Evolutionary conservation across 2,888 invertebrate genomes (phyloP).

Genomic region (Agrotis clavis): DNA sequence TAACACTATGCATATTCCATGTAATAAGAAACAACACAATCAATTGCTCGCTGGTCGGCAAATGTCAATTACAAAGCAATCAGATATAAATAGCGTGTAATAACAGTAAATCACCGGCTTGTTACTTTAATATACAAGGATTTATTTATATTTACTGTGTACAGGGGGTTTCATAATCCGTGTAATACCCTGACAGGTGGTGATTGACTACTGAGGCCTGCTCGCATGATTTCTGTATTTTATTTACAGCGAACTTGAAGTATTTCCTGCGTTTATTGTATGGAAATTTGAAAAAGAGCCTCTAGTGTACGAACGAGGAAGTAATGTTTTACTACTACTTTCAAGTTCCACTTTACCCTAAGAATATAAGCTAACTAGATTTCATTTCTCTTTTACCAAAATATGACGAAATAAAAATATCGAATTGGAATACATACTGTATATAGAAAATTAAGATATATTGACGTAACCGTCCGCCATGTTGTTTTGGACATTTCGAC

Average conservation of each 20-base stretch:
- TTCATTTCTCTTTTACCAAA: no score
- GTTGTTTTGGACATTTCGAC: conserved; percentile 43
- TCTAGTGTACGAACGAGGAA: no score
- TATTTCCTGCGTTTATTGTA: no score
- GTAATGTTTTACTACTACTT: no score
- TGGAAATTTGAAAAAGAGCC: no score
- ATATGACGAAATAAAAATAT: no score
- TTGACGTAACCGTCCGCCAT: conserved; percentile 32
- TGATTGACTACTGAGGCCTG: conserved; percentile 5
- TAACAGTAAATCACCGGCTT: conserved; percentile 74
- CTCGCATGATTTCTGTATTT: no score
- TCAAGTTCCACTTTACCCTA: no score
- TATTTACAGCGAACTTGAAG: no score
- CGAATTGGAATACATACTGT: background rate
- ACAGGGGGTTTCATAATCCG: conserved; percentile 19
- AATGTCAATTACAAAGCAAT: conserved; percentile 78
- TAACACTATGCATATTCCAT: conserved; percentile 18
- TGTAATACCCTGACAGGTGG: background rate
- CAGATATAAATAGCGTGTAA: conserved; percentile 75
- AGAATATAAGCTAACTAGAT: no score
- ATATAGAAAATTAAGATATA: background rate
- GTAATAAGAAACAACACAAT: conserved; percentile 55
- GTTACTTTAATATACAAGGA: conserved; percentile 66
- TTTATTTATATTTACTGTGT: conserved; percentile 48
- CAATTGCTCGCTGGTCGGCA: conserved; percentile 69